Evolutionary conservation across 2,113 vertebrate species (phyloP).

Genomic region (Cyprinodon brontotheroides): DNA sequence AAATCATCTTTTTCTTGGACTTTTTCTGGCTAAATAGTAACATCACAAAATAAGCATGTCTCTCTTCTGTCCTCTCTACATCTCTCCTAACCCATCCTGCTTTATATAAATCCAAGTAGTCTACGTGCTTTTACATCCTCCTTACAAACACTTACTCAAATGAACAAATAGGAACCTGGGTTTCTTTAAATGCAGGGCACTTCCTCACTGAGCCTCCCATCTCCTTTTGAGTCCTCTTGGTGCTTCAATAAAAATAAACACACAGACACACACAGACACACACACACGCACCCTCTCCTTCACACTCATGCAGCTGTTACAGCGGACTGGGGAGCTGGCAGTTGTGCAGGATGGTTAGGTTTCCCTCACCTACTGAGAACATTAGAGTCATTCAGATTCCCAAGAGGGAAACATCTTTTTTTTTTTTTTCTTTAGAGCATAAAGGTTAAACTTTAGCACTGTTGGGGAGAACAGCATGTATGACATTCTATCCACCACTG

Average conservation of each 20-base stretch:
- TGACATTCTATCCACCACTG: neutral
- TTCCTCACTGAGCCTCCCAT: constrained; percentile 20
- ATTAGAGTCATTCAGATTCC: constrained; percentile 12
- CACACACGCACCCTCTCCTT: constrained; percentile 4
- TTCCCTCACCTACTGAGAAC: constrained; percentile 29
- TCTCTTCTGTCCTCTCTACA: neutral
- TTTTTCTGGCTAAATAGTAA: constrained; percentile 21
- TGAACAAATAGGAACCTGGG: neutral
- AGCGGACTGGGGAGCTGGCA: constrained; percentile 25
- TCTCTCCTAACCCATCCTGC: constrained; percentile 1
- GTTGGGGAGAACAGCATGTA: neutral
- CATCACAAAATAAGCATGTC: neutral
- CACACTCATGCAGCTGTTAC: constrained; percentile 56
- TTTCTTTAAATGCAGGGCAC: constrained; percentile 35
- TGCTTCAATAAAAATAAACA: constrained; percentile 12
- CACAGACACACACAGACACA: neutral
- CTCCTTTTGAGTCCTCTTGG: constrained; percentile 21
- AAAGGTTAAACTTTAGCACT: neutral
- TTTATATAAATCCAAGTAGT: too few species aligned
- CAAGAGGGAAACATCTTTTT: constrained; percentile 5
- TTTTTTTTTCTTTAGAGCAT: neutral
- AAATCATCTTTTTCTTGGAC: constrained; percentile 19
- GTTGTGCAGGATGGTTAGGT: constrained; percentile 29
- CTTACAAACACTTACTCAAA: constrained; percentile 11
- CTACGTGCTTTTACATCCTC: constrained; percentile 6